Percentiles rank a stretch among this genome's conserved stretches.
Conservation (phyloP, 2,888 invertebrate genomes). For the Euplagia quadripunctaria region DNA sequence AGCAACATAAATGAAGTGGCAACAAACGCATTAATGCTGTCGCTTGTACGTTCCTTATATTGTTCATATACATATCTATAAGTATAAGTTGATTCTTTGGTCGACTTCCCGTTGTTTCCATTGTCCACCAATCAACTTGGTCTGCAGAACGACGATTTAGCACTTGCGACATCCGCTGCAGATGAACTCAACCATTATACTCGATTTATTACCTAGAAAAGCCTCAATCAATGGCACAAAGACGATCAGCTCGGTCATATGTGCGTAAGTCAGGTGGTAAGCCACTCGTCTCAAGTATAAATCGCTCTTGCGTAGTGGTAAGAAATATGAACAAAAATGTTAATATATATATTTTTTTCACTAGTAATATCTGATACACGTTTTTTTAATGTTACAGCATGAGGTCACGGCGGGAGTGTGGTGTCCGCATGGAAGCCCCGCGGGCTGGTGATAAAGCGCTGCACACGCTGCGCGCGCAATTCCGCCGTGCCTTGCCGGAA, state of each 20-base stretch:
- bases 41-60: slow-evolving; percentile 31
- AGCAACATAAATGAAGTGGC: not conserved
- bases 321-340: slow-evolving; percentile 16
- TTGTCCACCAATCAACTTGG: slow-evolving; percentile 71
- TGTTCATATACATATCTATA: slow-evolving; percentile 42
- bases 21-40: slow-evolving; percentile 19
- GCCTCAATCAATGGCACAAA: slow-evolving; percentile 39
- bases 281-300: slow-evolving; percentile 39
- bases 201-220: slow-evolving; percentile 53
- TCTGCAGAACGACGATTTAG: slow-evolving; percentile 68
- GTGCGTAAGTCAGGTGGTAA: slow-evolving; percentile 47
- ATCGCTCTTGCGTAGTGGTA: slow-evolving; percentile 31
- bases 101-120: slow-evolving; percentile 52
- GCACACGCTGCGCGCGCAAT: slow-evolving; percentile 77
- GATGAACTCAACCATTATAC: slow-evolving; percentile 53
- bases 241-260: slow-evolving; percentile 37
- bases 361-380: slow-evolving; percentile 21
- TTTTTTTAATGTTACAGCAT: slow-evolving; percentile 74
- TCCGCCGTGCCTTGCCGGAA: slow-evolving; percentile 77
- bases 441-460: slow-evolving; percentile 79
- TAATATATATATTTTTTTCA: not conserved
- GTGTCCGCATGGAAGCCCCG: slow-evolving; percentile 85
- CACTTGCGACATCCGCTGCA: slow-evolving; percentile 70
- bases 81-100: slow-evolving; percentile 42
- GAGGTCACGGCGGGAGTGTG: slow-evolving; percentile 84